A percentile compares a stretch with the other conserved stretches of the same genome.
phyloP scores from a whole-genome alignment of 2,797 vertebrate genomes.

The Nothura maculosa region DNA sequence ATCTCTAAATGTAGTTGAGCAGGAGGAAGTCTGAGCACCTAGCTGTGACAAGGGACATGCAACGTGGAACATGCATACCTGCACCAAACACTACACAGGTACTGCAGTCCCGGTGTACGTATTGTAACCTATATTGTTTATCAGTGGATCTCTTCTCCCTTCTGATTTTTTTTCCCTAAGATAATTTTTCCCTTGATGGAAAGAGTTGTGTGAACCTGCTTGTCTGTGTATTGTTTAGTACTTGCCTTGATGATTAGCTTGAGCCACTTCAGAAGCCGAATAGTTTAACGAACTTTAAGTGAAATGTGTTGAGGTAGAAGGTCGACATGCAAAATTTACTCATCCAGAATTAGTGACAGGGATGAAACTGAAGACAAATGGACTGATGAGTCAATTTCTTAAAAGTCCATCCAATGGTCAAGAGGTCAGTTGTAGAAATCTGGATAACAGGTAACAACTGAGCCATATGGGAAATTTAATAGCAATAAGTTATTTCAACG shows the following conservation, averaged over 20 bases:
- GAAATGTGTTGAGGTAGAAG: background rate
- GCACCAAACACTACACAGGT: background rate
- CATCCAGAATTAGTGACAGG: background rate
- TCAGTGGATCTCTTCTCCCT: background rate
- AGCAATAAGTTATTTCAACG: background rate
- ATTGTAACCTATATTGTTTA: background rate
- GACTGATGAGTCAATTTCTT: background rate
- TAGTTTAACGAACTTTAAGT: background rate
- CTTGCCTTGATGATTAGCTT: background rate
- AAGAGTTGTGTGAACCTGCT: fast-evolving
- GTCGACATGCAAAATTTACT: background rate
- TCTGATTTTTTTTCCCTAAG: background rate
- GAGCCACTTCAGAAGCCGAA: background rate
- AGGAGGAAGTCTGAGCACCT: background rate
- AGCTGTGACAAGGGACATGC: background rate
- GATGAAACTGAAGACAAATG: background rate
- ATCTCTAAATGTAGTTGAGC: background rate
- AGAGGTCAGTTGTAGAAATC: background rate
- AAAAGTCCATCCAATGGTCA: background rate
- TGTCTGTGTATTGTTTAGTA: background rate
- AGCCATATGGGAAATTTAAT: background rate
- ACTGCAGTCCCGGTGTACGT: background rate
- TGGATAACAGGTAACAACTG: background rate
- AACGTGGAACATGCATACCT: background rate
- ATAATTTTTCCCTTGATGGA: background rate